Evolutionary conservation across 2,797 vertebrate species (phyloP).

Genomic region (Corythornis leucogaster): DNA sequence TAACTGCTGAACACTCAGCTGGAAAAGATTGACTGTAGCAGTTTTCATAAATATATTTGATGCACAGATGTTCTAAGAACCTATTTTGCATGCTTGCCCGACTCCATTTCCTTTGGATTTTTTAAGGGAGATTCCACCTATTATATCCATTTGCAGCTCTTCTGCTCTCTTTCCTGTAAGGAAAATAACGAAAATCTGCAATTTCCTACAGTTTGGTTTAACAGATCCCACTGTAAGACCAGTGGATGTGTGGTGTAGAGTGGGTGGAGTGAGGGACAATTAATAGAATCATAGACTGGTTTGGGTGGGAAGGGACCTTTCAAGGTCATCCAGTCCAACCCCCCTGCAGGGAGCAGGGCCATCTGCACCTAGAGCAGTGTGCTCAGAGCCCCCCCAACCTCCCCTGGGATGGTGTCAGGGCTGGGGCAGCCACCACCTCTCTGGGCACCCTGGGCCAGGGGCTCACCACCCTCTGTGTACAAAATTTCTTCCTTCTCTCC

Average conservation of each 20-base stretch:
- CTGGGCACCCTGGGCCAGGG: neutral
- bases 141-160: neutral
- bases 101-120: neutral
- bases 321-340: neutral
- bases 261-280: neutral
- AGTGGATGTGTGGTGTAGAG: rapidly evolving
- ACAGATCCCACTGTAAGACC: neutral
- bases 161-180: neutral
- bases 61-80: slow-evolving; percentile 43
- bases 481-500: neutral
- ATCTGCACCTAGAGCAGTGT: neutral
- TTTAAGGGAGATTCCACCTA: neutral
- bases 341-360: neutral
- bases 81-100: slow-evolving; percentile 10
- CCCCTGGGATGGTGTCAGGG: neutral
- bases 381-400: neutral
- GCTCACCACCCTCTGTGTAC: neutral
- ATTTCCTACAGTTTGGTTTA: neutral
- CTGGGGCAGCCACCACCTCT: neutral
- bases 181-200: neutral
- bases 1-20: slow-evolving; percentile 12
- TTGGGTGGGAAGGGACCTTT: neutral
- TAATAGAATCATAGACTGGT: neutral
- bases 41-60: slow-evolving; percentile 10
- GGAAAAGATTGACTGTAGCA: slow-evolving; percentile 41